Percentiles rank a stretch among this genome's conserved stretches.
These are phyloP conservation scores for Hyla sarda DNA, from an alignment of 2,113 vertebrate genomes.

Conservation along the genomic window DNA sequence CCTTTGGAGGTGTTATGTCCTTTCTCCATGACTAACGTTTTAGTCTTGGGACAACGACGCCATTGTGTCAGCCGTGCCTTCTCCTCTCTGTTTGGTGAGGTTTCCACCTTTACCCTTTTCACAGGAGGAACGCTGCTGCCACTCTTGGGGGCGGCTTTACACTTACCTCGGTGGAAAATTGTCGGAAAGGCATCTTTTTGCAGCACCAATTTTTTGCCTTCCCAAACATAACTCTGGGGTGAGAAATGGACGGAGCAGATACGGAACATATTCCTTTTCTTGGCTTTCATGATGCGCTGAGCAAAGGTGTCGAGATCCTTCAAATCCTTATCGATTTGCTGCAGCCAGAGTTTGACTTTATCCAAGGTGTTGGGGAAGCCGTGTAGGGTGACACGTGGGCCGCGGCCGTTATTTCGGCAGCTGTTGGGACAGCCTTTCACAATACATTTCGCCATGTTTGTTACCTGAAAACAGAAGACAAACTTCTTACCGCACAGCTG, in stretches of 20 bases:
- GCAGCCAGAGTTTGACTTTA: not conserved
- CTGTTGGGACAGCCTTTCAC: too few species aligned
- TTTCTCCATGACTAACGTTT: not conserved
- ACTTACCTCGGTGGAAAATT: too few species aligned
- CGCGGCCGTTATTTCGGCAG: too few species aligned
- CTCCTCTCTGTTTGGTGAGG: not conserved
- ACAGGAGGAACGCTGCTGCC: not conserved
- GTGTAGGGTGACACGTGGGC: not conserved
- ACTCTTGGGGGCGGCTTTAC: too few species aligned
- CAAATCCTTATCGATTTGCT: too few species aligned
- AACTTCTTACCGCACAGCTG: too few species aligned
- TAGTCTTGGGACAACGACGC: not conserved
- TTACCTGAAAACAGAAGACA: too few species aligned
- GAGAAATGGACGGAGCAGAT: constrained; percentile 39
- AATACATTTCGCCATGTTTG: too few species aligned
- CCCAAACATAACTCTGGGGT: constrained; percentile 19
- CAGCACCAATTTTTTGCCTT: constrained; percentile 12
- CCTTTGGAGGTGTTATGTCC: not conserved
- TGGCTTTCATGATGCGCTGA: too few species aligned
- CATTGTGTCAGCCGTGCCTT: not conserved
- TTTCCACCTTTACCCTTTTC: not conserved
- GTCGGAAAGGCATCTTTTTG: not conserved
- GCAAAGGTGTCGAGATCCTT: too few species aligned
- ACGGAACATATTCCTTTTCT: constrained; percentile 4
- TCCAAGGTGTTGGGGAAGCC: constrained; percentile 11